These are phyloP conservation scores for Apolygus lucorum DNA, from an alignment of 1,140 invertebrate species.

Conservation along the genomic window DNA sequence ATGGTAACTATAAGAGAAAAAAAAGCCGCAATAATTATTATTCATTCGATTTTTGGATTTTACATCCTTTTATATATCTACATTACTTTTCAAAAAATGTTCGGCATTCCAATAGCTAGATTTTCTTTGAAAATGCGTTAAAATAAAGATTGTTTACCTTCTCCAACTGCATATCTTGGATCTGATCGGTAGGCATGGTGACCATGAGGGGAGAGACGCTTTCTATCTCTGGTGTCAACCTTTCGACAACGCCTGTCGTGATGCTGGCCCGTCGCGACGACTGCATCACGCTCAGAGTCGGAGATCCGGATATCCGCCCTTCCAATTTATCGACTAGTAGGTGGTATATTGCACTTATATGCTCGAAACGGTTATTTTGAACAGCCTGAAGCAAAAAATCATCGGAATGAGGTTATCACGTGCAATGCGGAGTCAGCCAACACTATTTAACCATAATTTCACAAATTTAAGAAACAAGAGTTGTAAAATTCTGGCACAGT, in stretches of 20 bases:
- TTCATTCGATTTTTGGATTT: too few relatives aligned
- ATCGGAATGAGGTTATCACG: too few relatives aligned
- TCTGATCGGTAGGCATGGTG: slow-evolving; percentile 50
- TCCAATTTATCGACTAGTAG: slow-evolving; percentile 74
- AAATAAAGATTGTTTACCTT: slow-evolving; percentile 45
- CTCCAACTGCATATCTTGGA: slow-evolving; percentile 49
- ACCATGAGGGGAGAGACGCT: slow-evolving; percentile 43
- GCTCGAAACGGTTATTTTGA: slow-evolving; percentile 79
- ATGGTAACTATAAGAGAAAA: too few relatives aligned
- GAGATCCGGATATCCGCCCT: slow-evolving; percentile 40
- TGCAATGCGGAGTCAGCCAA: too few relatives aligned
- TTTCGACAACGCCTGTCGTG: slow-evolving; percentile 50
- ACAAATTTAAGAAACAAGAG: slow-evolving; percentile 13
- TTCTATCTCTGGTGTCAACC: slow-evolving; percentile 28
- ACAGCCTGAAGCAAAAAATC: slow-evolving; percentile 55
- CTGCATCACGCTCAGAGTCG: slow-evolving; percentile 28
- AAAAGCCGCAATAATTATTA: too few relatives aligned
- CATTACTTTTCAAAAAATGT: too few relatives aligned
- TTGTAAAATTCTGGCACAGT: slow-evolving; percentile 10
- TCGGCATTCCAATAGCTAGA: too few relatives aligned
- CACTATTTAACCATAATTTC: slow-evolving; percentile 17
- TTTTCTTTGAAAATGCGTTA: too few relatives aligned
- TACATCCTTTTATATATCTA: too few relatives aligned
- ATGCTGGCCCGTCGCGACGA: slow-evolving; percentile 50
- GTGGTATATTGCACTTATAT: slow-evolving; percentile 95